Evolutionary conservation across 2,888 invertebrate species (phyloP), one percentile per base, ranked within the genome.

Genomic region (Mechanitis messenoides): DNA sequence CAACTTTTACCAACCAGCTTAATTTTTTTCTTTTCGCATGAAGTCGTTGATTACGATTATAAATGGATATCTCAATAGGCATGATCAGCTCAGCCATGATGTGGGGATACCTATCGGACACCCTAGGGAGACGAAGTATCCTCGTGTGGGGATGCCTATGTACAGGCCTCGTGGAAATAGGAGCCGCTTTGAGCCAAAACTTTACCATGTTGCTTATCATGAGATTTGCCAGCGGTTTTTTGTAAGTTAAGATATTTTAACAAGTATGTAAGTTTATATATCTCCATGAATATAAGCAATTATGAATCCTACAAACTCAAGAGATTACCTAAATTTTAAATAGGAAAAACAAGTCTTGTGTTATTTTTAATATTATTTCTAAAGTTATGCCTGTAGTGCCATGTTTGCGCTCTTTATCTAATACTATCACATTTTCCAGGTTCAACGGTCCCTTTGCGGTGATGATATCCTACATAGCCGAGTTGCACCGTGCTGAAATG

Each of bases 61-160:
- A 42, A 42, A 42, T 9, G 9, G 7, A 42, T 9, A 31, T 50
- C 31, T 57, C 69, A 73, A 1, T 75, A 95, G 95, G 95, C 33
- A 95, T 95, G 94, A 93, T 94, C 69, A 88, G 92, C 0, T 94
- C 95, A 47, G 94, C 94, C 0, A 91, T 94, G 76, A 67, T 94
- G 3, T 96, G 96, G 96, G 95, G 95, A 0, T 95, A 93, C 74
- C 79, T 95, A 5, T 93, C 95, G 0, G 95, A 95, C 75, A 93
- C 93, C 0, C 88, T 94, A 63, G 95, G 95, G 9, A 89, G 94
- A 63, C 92, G 91, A 68, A 92, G 92, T 73, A 91, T 95, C 59
- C 86, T 96, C 70, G 84, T 94, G 38, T 89, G 91, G 74, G 95
- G 95, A 0, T 93, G 93, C 74, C 76, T 94, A 55, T 75, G 91